Conservation (phyloP, 2,888 invertebrate genomes). For the Drosophila recens region DNA sequence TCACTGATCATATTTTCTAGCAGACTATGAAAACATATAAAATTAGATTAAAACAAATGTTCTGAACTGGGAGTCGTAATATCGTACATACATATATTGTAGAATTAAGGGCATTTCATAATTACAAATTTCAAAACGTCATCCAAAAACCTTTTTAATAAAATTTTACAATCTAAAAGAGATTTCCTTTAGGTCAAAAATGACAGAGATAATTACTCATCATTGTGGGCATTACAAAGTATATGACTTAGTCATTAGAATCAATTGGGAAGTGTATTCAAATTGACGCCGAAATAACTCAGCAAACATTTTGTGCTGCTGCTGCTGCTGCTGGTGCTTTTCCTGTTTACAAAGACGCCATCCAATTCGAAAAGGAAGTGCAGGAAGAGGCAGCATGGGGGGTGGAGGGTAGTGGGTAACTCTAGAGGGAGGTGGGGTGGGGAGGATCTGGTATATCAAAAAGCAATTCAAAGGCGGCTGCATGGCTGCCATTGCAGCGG, state of each 20-base stretch:
- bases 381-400: not conserved
- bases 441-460: slow-evolving; percentile 40
- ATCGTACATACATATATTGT: too few relatives aligned
- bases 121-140: too few relatives aligned
- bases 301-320: slow-evolving; percentile 37
- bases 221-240: not conserved
- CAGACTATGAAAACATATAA: too few relatives aligned
- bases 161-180: not conserved
- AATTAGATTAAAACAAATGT: too few relatives aligned
- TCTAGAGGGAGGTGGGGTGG: not conserved
- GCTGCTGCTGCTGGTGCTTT: slow-evolving; percentile 24
- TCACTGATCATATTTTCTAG: too few relatives aligned
- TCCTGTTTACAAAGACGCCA: slow-evolving; percentile 56
- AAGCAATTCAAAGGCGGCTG: slow-evolving; percentile 56
- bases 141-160: too few relatives aligned
- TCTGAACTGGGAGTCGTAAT: too few relatives aligned
- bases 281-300: slow-evolving; percentile 49
- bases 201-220: not conserved
- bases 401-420: not conserved
- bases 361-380: slow-evolving; percentile 28
- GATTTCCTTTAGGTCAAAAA: not conserved
- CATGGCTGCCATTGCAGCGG: slow-evolving; percentile 61
- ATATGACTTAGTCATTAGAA: not conserved
- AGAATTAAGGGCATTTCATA: too few relatives aligned
- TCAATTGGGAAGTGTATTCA: slow-evolving; percentile 24